A percentile compares a stretch with the other conserved stretches of the same genome.
phyloP scores from a whole-genome alignment of 2,888 invertebrate species.

The Aphrophora alni region DNA sequence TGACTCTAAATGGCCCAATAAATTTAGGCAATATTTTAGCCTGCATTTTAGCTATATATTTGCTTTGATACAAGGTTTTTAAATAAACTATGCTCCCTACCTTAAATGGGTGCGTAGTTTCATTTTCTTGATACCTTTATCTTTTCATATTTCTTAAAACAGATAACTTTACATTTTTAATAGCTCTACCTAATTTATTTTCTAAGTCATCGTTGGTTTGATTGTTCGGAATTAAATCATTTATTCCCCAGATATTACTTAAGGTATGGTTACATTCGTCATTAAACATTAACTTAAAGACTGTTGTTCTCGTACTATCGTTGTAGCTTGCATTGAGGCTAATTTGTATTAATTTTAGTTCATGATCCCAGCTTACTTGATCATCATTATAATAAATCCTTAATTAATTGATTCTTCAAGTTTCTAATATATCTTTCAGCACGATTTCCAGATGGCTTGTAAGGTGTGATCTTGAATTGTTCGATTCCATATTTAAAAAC shows the following conservation, averaged over 20 bases:
- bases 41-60: not conserved
- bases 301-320: not conserved
- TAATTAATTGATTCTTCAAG: not conserved
- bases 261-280: not conserved
- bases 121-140: not conserved
- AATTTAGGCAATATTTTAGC: not conserved
- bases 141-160: not conserved
- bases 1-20: not conserved
- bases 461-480: not conserved
- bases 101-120: not conserved
- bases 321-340: not conserved
- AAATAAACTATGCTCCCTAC: not conserved
- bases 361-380: not conserved
- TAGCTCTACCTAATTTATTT: not conserved
- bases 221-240: not conserved
- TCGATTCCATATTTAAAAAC: not conserved
- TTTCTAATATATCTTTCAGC: not conserved
- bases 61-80: not conserved
- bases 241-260: not conserved
- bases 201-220: not conserved
- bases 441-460: not conserved
- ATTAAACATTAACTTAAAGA: conserved; percentile 9
- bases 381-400: not conserved
- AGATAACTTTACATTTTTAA: not conserved
- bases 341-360: not conserved